Conservation (phyloP, 2,888 invertebrate genomes). For the Steromphala cineraria region DNA sequence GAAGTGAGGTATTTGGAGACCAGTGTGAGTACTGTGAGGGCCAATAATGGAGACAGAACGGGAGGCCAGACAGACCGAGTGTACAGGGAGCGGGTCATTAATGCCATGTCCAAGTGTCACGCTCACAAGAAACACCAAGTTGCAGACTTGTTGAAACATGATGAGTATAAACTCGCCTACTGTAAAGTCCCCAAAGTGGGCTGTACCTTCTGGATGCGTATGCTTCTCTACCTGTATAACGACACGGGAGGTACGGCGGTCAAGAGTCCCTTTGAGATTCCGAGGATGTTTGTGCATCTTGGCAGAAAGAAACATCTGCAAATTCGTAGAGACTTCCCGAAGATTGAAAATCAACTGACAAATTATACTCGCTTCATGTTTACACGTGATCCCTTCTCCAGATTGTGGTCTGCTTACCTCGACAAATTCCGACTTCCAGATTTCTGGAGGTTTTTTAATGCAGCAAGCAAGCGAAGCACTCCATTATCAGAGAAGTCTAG, state of each 20-base stretch:
- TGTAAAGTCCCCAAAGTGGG: constrained; percentile 27
- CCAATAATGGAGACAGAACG: too few relatives aligned
- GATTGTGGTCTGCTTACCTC: constrained; percentile 39
- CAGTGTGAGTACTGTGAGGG: too few relatives aligned
- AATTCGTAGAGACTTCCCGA: background rate
- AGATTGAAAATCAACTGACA: background rate
- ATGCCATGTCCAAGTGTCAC: too few relatives aligned
- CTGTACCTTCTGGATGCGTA: constrained; percentile 41
- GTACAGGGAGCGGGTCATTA: too few relatives aligned
- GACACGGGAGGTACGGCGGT: constrained; percentile 22
- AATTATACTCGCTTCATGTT: constrained; percentile 28
- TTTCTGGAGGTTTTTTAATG: constrained; percentile 28
- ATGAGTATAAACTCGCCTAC: background rate
- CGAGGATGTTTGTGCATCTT: constrained; percentile 15
- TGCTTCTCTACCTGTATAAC: constrained; percentile 35
- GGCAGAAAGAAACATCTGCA: background rate
- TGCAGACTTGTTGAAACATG: background rate
- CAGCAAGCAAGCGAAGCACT: background rate
- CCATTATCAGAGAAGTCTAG: background rate
- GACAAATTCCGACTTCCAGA: constrained; percentile 42
- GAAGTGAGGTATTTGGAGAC: too few relatives aligned
- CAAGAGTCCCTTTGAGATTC: constrained; percentile 33
- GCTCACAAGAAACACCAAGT: background rate
- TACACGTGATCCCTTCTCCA: constrained; percentile 34
- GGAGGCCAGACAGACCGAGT: too few relatives aligned